These are phyloP conservation scores for Ispidina picta DNA, from an alignment of 2,797 vertebrate genomes.

Conservation along the genomic window DNA sequence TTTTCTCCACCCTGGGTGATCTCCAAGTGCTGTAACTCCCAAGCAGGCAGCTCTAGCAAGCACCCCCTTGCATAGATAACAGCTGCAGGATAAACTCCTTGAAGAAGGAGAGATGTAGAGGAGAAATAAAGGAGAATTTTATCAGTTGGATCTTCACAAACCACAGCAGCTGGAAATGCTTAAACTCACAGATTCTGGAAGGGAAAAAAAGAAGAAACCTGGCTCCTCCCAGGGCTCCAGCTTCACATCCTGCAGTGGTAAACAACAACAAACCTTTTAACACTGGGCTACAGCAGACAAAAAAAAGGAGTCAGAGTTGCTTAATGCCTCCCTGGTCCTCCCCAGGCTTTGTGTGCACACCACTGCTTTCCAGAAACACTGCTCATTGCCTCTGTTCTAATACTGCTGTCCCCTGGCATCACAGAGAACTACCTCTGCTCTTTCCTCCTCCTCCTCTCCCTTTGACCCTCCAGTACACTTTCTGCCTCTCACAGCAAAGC, in stretches of 20 bases:
- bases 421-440: background rate
- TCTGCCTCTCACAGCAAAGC: background rate
- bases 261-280: background rate
- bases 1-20: background rate
- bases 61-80: too few relatives aligned
- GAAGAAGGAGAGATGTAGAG: background rate
- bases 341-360: background rate
- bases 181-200: background rate
- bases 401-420: background rate
- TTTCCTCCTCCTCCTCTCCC: background rate
- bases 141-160: background rate
- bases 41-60: background rate
- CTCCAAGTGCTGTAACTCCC: accelerated
- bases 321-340: background rate
- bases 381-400: background rate
- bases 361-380: background rate
- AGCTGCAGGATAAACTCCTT: background rate
- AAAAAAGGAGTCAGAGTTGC: background rate
- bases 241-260: background rate
- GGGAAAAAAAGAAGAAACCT: background rate
- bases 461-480: background rate
- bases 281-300: background rate
- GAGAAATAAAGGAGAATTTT: background rate
- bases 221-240: background rate
- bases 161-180: background rate